Percentiles rank a stretch among this genome's conserved stretches.
These are phyloP conservation scores for Malurus cyaneus DNA, from an alignment of 2,113 vertebrate genomes.

Conservation along the genomic window DNA sequence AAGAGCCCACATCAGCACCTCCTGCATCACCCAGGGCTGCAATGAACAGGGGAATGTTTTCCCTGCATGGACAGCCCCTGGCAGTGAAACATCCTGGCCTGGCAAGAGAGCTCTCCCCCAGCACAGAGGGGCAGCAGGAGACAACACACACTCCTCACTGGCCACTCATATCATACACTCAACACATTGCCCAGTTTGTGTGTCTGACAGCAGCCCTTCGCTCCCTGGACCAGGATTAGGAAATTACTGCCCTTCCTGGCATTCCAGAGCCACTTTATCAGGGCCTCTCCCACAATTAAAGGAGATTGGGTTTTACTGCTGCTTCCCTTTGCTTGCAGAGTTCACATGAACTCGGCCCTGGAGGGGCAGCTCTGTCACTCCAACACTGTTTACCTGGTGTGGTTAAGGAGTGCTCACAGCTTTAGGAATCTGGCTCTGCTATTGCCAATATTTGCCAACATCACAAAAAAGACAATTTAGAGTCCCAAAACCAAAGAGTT, in stretches of 20 bases:
- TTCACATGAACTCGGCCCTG: fast-evolving
- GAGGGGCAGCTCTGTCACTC: background rate
- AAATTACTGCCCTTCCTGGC: fast-evolving
- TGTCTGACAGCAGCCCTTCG: background rate
- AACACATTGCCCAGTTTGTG: background rate
- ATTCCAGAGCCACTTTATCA: background rate
- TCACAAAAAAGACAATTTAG: background rate
- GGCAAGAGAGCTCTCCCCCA: background rate
- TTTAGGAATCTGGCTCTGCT: background rate
- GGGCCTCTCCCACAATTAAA: background rate
- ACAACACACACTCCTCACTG: background rate
- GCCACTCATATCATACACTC: background rate
- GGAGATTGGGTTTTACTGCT: background rate
- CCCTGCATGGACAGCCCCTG: fast-evolving
- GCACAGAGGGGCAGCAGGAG: background rate
- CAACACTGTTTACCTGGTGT: fast-evolving
- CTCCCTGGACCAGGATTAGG: fast-evolving
- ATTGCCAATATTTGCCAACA: fast-evolving
- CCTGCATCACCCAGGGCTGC: background rate
- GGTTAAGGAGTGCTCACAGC: fast-evolving
- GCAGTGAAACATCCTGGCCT: fast-evolving
- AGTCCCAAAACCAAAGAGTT: background rate
- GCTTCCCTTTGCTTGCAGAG: background rate
- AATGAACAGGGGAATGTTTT: fast-evolving
- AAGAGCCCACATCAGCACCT: background rate